Conservation (phyloP, 2,888 invertebrate genomes). For the Latheticus oryzae region DNA sequence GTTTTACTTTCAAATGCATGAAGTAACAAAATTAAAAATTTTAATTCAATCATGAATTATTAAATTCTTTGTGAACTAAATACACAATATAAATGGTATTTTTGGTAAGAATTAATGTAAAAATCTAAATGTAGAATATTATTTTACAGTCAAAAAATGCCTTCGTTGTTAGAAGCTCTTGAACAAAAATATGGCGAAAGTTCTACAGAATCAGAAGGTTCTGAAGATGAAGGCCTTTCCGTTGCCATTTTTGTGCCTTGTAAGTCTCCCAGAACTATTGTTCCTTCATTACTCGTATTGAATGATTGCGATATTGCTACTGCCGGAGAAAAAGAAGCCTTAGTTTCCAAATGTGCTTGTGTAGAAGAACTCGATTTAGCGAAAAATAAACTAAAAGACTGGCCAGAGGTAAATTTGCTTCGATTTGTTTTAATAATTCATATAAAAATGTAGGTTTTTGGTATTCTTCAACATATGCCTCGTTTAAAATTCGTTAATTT, state of each 20-base stretch:
- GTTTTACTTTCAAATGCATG: too few relatives aligned
- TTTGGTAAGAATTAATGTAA: too few relatives aligned
- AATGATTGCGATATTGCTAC: conserved; percentile 93
- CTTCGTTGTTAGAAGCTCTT: conserved; percentile 89
- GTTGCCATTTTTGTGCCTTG: conserved; percentile 90
- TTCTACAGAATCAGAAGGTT: conserved; percentile 71
- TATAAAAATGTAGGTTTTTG: conserved; percentile 75
- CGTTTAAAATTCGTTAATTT: conserved; percentile 90
- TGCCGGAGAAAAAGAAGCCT: conserved; percentile 84
- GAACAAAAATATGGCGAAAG: conserved; percentile 83
- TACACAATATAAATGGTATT: too few relatives aligned
- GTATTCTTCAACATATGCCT: conserved; percentile 88
- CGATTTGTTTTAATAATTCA: too few relatives aligned
- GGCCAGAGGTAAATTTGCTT: conserved; percentile 83
- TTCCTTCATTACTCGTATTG: conserved; percentile 86
- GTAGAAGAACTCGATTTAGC: conserved; percentile 96
- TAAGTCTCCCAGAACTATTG: conserved; percentile 79
- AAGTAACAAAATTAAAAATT: too few relatives aligned
- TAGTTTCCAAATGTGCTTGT: conserved; percentile 85
- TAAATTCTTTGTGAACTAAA: too few relatives aligned
- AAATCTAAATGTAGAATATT: too few relatives aligned
- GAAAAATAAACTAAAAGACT: conserved; percentile 89
- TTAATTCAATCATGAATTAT: too few relatives aligned
- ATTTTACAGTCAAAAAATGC: conserved; percentile 71
- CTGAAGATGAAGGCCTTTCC: conserved; percentile 75